These are phyloP conservation scores for Crossocerus cetratus DNA, from an alignment of 2,888 invertebrate species.

Conservation along the genomic window DNA sequence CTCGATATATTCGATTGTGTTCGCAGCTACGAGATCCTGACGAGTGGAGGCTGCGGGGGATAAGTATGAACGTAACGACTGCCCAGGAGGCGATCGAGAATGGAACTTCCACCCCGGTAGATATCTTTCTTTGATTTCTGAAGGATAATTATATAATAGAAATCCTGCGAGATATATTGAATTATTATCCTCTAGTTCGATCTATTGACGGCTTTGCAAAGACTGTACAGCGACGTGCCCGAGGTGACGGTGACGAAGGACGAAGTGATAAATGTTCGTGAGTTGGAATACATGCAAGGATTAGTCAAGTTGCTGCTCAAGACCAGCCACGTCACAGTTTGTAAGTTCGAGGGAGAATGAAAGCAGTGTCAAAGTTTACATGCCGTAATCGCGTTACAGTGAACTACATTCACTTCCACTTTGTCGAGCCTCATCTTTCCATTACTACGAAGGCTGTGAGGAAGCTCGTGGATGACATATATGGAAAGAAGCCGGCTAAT, in stretches of 20 bases:
- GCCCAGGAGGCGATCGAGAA: not conserved
- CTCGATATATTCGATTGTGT: not conserved
- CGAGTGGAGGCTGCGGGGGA: not conserved
- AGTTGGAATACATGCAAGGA: not conserved
- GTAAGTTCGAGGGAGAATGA: not conserved
- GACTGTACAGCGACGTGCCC: not conserved
- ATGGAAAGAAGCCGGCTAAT: not conserved
- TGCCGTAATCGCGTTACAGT: not conserved
- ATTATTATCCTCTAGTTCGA: not conserved
- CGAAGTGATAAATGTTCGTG: not conserved
- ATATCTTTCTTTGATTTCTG: not conserved
- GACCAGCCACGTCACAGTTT: not conserved
- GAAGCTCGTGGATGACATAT: not conserved
- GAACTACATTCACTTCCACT: conserved; percentile 1
- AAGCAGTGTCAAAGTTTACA: no score
- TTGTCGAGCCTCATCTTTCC: not conserved
- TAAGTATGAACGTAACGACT: not conserved
- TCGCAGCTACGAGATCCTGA: not conserved
- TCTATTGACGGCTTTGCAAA: not conserved
- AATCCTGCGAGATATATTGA: not conserved
- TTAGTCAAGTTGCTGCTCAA: not conserved
- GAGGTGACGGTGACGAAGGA: not conserved
- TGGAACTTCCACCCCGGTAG: not conserved
- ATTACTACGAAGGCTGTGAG: not conserved
- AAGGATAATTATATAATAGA: not conserved